Evolutionary conservation across 1,140 invertebrate species (phyloP), one percentile per base, ranked within the genome.

Genomic region (Cataglyphis hispanica): DNA sequence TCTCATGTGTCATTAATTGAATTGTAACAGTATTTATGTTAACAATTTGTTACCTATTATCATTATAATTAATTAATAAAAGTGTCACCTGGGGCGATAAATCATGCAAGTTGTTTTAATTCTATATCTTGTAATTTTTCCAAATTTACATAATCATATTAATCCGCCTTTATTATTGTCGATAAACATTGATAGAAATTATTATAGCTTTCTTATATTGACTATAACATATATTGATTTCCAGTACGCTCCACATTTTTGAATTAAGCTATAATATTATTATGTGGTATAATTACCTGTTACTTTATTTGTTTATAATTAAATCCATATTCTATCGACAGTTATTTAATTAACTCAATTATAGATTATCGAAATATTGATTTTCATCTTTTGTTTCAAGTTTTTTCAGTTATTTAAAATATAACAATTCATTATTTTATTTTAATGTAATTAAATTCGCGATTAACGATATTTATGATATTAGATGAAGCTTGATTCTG

Each of bases 251-350:
- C 16, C 31, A 69, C 2, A 69, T 69, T 53, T 67, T 16, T 69
- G 43, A 69, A 53, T 37, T 25, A 69, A 80, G 43, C 67, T 69
- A 69, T 53, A 67, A 50, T 46, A 67, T 69, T 16, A 22, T 69
- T 46, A 50, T 43, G 13, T 37, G 13, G n/a, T n/a, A 66, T 43
- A 34, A 40, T 67, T 63, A 27, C 2, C 37, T 60, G 25, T 19
- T 66, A 78, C 31, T 78, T 78, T 76, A 63, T 63, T 76, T 69
- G n/a, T 25, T 2, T 37, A 31, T 80, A 80, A 69, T 53, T 64
- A 63, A 77, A 77, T 64, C 27, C 27, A 67, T 80, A 56, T 80
- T 37, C n/a, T 31, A 67, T 69, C 43, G 63, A 80, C 76, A 69
- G 63, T 50, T 69, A 69, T 80, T 80, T 80, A 53, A 67, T 80